A percentile compares a stretch with the other conserved stretches of the same genome.
phyloP scores from a whole-genome alignment of 1,140 invertebrate species.

The Euwallacea fornicatus region DNA sequence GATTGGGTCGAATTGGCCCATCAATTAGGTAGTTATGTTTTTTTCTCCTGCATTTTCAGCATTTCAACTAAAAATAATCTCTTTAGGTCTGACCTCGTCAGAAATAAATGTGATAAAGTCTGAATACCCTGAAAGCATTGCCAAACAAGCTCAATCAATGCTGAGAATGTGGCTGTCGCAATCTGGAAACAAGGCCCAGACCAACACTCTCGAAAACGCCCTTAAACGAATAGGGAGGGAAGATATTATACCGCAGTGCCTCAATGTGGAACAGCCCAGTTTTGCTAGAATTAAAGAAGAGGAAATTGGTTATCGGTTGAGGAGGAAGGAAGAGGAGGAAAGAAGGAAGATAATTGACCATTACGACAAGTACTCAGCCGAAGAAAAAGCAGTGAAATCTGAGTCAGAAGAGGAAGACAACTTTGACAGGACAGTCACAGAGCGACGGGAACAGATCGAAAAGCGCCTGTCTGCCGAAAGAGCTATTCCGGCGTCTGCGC shows the following conservation, averaged over 20 bases:
- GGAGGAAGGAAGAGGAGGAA: slow-evolving; percentile 45
- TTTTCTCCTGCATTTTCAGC: background rate
- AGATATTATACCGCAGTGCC: slow-evolving; percentile 92
- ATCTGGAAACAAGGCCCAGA: slow-evolving; percentile 73
- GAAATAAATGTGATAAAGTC: slow-evolving; percentile 87
- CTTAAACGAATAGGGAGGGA: slow-evolving; percentile 86
- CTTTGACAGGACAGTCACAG: slow-evolving; percentile 67
- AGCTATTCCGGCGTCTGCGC: slow-evolving; percentile 66
- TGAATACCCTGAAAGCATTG: slow-evolving; percentile 80
- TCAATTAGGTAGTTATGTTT: slow-evolving; percentile 58
- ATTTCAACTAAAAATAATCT: background rate
- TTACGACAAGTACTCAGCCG: slow-evolving; percentile 67
- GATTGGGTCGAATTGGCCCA: slow-evolving; percentile 90
- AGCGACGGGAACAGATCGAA: slow-evolving; percentile 70
- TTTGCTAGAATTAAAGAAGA: slow-evolving; percentile 42
- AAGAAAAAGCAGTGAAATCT: slow-evolving; percentile 66
- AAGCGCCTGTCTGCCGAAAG: slow-evolving; percentile 66
- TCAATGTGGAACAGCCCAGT: slow-evolving; percentile 73
- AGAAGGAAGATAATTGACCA: slow-evolving; percentile 61
- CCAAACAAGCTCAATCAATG: slow-evolving; percentile 92
- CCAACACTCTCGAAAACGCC: slow-evolving; percentile 81
- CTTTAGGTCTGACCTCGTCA: slow-evolving; percentile 72
- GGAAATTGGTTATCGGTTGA: slow-evolving; percentile 51
- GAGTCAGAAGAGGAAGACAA: slow-evolving; percentile 70
- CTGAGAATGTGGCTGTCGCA: slow-evolving; percentile 81